phyloP scores from a whole-genome alignment of 2,888 invertebrate species.

The Cheilosia pagana region DNA sequence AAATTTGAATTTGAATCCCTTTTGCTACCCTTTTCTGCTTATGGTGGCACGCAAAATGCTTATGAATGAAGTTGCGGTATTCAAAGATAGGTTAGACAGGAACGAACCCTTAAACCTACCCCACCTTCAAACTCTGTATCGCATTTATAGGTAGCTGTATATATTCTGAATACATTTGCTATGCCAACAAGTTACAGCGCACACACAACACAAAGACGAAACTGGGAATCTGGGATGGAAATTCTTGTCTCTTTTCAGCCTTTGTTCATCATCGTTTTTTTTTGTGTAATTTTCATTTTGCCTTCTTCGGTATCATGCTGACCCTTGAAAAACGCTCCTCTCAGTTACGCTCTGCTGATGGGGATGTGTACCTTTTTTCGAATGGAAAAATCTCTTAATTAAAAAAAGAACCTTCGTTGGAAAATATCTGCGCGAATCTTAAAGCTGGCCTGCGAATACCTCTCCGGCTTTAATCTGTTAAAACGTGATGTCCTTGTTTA shows the following conservation, averaged over 20 bases:
- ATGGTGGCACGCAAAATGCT: constrained; percentile 68
- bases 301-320: constrained; percentile 28
- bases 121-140: constrained; percentile 28
- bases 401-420: constrained; percentile 41
- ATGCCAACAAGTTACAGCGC: constrained; percentile 48
- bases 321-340: constrained; percentile 49
- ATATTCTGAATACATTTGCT: constrained; percentile 28
- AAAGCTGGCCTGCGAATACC: constrained; percentile 25
- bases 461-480: constrained; percentile 48
- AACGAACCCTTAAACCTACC: constrained; percentile 27
- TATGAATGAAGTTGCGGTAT: constrained; percentile 73
- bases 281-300: constrained; percentile 53
- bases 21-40: constrained; percentile 40
- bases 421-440: constrained; percentile 36
- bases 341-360: not conserved
- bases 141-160: not conserved
- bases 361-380: constrained; percentile 47
- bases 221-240: constrained; percentile 50
- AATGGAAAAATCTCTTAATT: constrained; percentile 71
- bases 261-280: constrained; percentile 53
- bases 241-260: constrained; percentile 50
- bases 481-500: constrained; percentile 49
- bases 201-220: constrained; percentile 2
- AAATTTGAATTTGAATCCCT: constrained; percentile 62
- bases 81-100: constrained; percentile 61